Evolutionary conservation across 2,797 vertebrate species (phyloP).

Genomic region (Poecilia wingei): DNA sequence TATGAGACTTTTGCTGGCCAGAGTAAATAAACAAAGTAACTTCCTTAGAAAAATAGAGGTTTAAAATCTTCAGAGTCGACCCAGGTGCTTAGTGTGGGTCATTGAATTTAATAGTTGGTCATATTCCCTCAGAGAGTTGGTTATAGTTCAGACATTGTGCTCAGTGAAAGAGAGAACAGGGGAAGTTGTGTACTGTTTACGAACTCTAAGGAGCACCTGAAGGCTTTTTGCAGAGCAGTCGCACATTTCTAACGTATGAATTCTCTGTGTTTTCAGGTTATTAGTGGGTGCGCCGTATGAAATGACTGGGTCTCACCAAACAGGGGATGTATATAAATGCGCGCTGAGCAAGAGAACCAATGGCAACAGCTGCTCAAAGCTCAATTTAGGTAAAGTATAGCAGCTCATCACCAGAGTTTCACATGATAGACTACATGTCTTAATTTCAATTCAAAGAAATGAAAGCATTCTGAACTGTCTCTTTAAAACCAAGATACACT

Average conservation of each 20-base stretch:
- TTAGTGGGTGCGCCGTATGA: conserved; percentile 96
- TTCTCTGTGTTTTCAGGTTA: conserved; percentile 83
- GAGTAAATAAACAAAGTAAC: conserved; percentile 36
- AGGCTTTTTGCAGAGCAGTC: neutral
- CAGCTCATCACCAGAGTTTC: conserved; percentile 9
- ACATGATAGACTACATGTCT: neutral
- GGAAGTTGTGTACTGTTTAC: neutral
- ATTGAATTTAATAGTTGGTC: conserved; percentile 14
- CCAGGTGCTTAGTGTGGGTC: conserved; percentile 16
- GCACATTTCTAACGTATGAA: conserved; percentile 12
- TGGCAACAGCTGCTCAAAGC: conserved; percentile 91
- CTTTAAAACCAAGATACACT: neutral
- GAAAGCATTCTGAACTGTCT: neutral
- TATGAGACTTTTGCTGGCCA: conserved; percentile 16
- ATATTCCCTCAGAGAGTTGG: conserved; percentile 11
- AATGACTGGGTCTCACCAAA: conserved; percentile 92
- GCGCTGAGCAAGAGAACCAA: conserved; percentile 82
- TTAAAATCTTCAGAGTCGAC: conserved; percentile 10
- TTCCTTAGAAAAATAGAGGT: conserved; percentile 27
- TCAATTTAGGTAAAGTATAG: conserved; percentile 90
- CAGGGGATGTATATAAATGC: conserved; percentile 96
- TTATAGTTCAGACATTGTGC: conserved; percentile 3
- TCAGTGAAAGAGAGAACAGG: neutral
- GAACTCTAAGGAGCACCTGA: neutral
- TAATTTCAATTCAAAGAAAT: neutral